Base-by-base conservation (phyloP, 2,797 vertebrate species). In the Chlorospingus semifuscus region DNA sequence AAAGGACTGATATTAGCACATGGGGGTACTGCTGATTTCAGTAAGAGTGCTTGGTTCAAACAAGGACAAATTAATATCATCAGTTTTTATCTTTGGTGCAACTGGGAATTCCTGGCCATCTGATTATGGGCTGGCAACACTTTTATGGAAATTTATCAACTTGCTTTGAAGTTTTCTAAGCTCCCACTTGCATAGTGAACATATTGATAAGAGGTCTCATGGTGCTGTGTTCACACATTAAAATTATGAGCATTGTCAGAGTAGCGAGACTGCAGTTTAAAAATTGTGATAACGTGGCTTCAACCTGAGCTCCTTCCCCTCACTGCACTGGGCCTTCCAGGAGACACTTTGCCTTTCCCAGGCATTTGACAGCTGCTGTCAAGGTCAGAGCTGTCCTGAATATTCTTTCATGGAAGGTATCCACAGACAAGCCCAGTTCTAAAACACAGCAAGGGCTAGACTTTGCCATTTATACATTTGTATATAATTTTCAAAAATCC, bases 101-200 rank as follows among this genome's bases (percentile, higher is more conserved):
- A 79, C n/a, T 74, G 70, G 85, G 80, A 94, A 89, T 87, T 82
- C 59, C 77, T 76, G 56, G 88, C 56, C 88, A 70, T 93, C 80
- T 93, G 76, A 96, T 94, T 91, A 93, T 41, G 30, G 55, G 32
- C 83, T 96, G 82, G 79, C 77, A 96, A 89, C n/a, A 79, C 29
- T 95, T 87, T 87, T 63, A 84, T 86, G 74, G 87, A 86, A 83
- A 93, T 91, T 88, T 91, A 94, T 92, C 83, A 82, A 42, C 70
- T 74, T 72, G 30, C 80, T 94, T 96, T 89, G 89, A 96, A 95
- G 80, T 87, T 88, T 93, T 60, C 60, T 79, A 74, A 69, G 74
- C 68, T 92, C 87, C 49, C 64, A 55, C 69, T 92, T 76, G 65
- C 68, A 42, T 5, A 86, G 70, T 32, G 72, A 93, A 91, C 61